Base-by-base conservation (phyloP, 2,888 invertebrate species). In the Cabera pusaria region DNA sequence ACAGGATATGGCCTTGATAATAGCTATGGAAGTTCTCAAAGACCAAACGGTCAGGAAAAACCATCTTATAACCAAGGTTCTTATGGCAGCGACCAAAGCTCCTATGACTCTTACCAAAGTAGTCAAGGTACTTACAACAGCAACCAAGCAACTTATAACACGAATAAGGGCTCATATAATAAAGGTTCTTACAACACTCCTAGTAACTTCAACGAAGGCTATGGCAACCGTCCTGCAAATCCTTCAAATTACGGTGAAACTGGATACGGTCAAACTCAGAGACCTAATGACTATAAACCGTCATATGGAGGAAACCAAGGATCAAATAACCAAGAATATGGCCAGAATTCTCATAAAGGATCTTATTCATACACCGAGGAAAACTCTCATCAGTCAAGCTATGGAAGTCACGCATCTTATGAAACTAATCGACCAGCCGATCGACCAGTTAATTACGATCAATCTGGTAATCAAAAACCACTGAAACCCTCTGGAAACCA, bases 401-500 rank as follows among this genome's bases (percentile, higher is more conserved):
- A 48, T 10, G 41, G 37, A n/a, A 36, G 18, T 18, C 42, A 39
- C 6, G 24, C 43, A 7, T 32, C 41, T n/a, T 46, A 48, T 24
- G 49, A 44, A 22, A 43, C 16, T 14, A 17, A 40, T 10, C 44
- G 44, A 14, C 53, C 50, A 12, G 22, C 24, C 5, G 20, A 18
- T 27, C 36, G 25, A 6, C 31, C 33, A n/a, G 27, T 28, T 9
- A 46, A 44, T 0, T 44, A 53, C 14, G 46, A 40, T 3, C 29
- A 38, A 19, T 3, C 41, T 18, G 34, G 38, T 12, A 43, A 51
- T 14, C 33, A 44, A n/a, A 46, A 41, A 21, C 51, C 51, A 16
- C 22, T 46, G 1, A 48, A 46, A 34, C 51, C 51, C 6, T 43
- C 47, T 21, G 41, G 45, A 10, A 47, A 6, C 14, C 33, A 40